Percentiles rank a stretch among this genome's conserved stretches.
These are phyloP conservation scores for Oryzias javanicus DNA, from an alignment of 2,113 vertebrate genomes.

Conservation along the genomic window DNA sequence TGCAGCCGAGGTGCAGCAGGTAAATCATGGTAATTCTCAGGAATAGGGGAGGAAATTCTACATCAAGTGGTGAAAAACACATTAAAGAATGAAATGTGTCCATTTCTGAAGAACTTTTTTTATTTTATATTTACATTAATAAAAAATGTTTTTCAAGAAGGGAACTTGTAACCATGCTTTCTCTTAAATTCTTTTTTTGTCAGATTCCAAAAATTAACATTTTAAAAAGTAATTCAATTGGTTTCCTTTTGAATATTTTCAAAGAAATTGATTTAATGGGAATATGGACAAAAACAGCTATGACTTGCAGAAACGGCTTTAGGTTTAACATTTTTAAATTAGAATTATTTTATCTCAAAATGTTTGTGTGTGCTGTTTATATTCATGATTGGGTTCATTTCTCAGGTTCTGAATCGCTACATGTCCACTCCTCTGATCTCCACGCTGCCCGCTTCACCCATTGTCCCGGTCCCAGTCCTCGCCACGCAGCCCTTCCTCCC, in stretches of 20 bases:
- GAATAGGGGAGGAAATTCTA: not conserved
- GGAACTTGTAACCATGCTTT: constrained; percentile 3
- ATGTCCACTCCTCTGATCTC: constrained; percentile 92
- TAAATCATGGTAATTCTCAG: constrained; percentile 36
- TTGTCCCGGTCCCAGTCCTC: constrained; percentile 83
- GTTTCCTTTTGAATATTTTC: constrained; percentile 3
- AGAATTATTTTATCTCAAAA: no score
- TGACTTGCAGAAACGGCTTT: no score
- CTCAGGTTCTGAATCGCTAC: constrained; percentile 91
- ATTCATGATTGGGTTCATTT: not conserved
- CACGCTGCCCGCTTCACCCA: constrained; percentile 84
- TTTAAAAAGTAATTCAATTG: not conserved
- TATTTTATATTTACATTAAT: not conserved
- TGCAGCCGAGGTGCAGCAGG: constrained; percentile 96
- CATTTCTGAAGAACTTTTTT: no score
- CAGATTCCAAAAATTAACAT: not conserved
- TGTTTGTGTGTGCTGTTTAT: no score
- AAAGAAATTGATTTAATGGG: constrained; percentile 16
- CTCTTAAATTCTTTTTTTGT: not conserved
- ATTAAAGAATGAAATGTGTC: not conserved
- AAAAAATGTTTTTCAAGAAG: not conserved
- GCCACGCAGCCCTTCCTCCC: constrained; percentile 85
- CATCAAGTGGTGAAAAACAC: not conserved
- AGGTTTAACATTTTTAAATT: no score
- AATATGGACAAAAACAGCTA: constrained; percentile 14